phyloP scores from a whole-genome alignment of 1,140 invertebrate genomes.

The Camponotus floridanus region DNA sequence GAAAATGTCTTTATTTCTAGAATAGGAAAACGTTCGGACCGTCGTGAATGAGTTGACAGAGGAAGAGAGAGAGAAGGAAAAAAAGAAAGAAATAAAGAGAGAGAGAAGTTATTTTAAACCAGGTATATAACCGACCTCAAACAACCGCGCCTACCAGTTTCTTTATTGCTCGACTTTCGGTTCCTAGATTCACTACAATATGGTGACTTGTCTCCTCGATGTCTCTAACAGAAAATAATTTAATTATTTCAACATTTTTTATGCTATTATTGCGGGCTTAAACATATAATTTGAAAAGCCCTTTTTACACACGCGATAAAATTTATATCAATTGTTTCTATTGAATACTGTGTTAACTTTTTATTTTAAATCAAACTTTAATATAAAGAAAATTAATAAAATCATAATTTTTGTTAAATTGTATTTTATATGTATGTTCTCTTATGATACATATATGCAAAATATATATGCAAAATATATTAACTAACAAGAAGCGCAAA shows the following conservation, averaged over 20 bases:
- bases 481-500: no score
- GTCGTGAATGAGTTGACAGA: slow-evolving; percentile 65
- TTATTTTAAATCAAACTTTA: no score
- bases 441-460: no score
- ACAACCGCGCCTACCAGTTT: slow-evolving; percentile 66
- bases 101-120: slow-evolving; percentile 73
- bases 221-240: not conserved
- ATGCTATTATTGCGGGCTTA: not conserved
- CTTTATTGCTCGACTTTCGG: slow-evolving; percentile 68
- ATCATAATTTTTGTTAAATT: no score
- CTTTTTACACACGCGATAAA: no score
- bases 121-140: slow-evolving; percentile 57
- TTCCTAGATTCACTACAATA: slow-evolving; percentile 64
- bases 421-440: no score
- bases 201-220: slow-evolving; percentile 59
- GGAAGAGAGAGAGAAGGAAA: not conserved
- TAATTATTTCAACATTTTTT: not conserved
- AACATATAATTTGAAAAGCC: not conserved
- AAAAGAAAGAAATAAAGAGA: not conserved
- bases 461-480: no score
- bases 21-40: slow-evolving; percentile 71
- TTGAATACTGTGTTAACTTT: no score
- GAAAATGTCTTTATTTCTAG: slow-evolving; percentile 73
- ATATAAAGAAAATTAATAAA: no score
- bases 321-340: no score